Percentiles rank a stretch among this genome's conserved stretches.
phyloP scores from a whole-genome alignment of 2,888 invertebrate species.

The Melinopterus prodromus region DNA sequence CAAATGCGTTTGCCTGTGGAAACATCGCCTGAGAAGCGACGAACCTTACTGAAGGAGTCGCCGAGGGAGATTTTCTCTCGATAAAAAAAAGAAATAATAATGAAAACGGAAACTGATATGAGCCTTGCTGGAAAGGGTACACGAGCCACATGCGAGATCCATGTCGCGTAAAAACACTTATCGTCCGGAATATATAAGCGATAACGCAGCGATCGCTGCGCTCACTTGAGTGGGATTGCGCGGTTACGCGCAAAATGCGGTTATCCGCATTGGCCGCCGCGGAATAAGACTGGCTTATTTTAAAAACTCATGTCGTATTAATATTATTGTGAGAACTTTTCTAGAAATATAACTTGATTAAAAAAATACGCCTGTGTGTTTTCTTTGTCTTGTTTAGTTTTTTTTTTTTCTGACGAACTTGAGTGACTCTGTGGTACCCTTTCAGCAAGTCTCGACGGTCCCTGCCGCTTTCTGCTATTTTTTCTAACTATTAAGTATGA shows the following conservation, averaged over 20 bases:
- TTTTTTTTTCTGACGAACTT: conserved; percentile 39
- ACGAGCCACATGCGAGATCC: conserved; percentile 38
- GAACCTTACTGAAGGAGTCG: conserved; percentile 59
- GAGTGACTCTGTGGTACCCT: conserved; percentile 54
- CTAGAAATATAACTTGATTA: conserved; percentile 60
- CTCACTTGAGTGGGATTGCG: conserved; percentile 1
- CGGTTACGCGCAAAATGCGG: neutral
- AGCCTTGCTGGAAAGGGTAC: conserved; percentile 4
- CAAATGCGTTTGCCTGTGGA: conserved; percentile 33
- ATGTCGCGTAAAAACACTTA: conserved; percentile 40
- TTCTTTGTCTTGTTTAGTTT: conserved; percentile 44
- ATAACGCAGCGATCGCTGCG: neutral
- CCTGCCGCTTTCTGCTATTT: conserved; percentile 9
- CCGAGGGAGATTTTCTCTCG: conserved; percentile 48
- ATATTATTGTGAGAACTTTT: conserved; percentile 59
- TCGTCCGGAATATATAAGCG: conserved; percentile 27
- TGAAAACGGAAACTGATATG: neutral
- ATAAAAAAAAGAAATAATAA: neutral
- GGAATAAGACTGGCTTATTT: conserved; percentile 57
- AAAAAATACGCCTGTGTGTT: conserved; percentile 48
- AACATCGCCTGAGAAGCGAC: conserved; percentile 40
- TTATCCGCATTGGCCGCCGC: conserved; percentile 50
- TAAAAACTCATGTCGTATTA: conserved; percentile 53
- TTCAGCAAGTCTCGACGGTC: conserved; percentile 50
- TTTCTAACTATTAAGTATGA: conserved; percentile 18